phyloP scores from a whole-genome alignment of 2,888 invertebrate genomes.

The Drosophila subquinaria region DNA sequence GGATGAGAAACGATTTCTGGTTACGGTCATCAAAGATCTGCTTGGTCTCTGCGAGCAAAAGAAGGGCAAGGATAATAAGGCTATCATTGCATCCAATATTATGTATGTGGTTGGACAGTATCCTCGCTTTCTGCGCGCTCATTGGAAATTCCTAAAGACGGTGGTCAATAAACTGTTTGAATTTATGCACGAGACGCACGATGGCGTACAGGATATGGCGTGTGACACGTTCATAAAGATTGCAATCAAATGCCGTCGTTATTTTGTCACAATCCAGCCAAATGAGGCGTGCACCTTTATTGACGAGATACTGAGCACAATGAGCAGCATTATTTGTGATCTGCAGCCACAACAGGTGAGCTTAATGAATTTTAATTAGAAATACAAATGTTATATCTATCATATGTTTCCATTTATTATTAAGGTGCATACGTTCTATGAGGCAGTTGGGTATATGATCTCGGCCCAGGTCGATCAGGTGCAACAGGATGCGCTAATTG shows the following conservation, averaged over 20 bases:
- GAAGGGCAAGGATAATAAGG: conserved; percentile 99
- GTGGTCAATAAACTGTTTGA: conserved; percentile 99
- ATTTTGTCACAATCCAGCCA: conserved; percentile 98
- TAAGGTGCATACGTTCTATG: conserved; percentile 96
- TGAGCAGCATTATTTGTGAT: conserved; percentile 99
- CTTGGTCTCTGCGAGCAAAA: conserved; percentile 99
- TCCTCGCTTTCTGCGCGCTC: conserved; percentile 98
- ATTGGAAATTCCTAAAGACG: conserved; percentile 99
- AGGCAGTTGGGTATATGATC: conserved; percentile 99
- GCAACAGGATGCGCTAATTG: conserved; percentile 97
- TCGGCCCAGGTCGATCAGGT: conserved; percentile 96
- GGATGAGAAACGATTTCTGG: conserved; percentile 99
- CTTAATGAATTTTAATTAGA: not conserved
- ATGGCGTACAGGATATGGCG: conserved; percentile 99
- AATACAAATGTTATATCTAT: too few relatives aligned
- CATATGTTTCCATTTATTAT: not conserved
- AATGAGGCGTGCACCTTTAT: conserved; percentile 99
- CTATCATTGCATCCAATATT: conserved; percentile 99
- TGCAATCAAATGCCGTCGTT: conserved; percentile 98
- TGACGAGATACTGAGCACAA: conserved; percentile 98
- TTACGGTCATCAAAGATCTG: conserved; percentile 99
- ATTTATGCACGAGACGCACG: conserved; percentile 99
- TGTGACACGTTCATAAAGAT: conserved; percentile 99
- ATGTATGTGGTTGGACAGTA: conserved; percentile 99
- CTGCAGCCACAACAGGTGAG: conserved; percentile 97